Evolutionary conservation across 2,113 vertebrate genomes (phyloP), one percentile per base, ranked within the genome.

Genomic region (Chamaetylas fuelleborni): DNA sequence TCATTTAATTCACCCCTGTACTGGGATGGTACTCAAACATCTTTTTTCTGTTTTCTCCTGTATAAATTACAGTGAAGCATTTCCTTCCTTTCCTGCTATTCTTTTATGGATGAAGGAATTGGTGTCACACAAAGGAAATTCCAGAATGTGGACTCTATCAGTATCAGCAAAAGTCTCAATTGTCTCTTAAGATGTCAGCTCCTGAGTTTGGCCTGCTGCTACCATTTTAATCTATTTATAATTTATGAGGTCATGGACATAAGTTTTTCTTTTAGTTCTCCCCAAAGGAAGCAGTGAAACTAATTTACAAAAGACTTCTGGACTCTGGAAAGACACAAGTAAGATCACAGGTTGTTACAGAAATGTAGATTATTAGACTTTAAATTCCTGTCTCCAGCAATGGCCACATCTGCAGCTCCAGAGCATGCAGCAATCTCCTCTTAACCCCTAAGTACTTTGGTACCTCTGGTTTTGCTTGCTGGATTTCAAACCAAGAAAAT

Each of bases 41-140:
- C 57, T 84, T 62, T 92, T 71, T 62, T 89, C 67, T 92, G 18
- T 61, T 95, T 86, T 94, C 64, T 92, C 28, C n/a, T 58, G 16
- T 50, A 34, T 43, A 85, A 83, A 5, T 77, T 66, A 66, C 29
- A 53, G 45, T 2, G 3, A 83, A 86, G 47, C 12, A 18, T 89
- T 92, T 34, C 56, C 56, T 51, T 88, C 40, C 45, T 29, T 81
- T 22, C 19, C 56, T 61, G 53, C 66, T 88, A 6, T 78, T 83
- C 42, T 67, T 43, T 47, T 58, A 66, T n/a, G 43, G 47, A 51
- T 88, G 34, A 78, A 88, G 56, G 51, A 90, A 74, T 23, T 70
- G 64, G 56, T 66, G 40, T 83, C 65, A 81, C 22, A 58, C 22
- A 79, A 79, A 85, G 78, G 57, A 91, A 93, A 79, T 85, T 34